Evolutionary conservation across 2,797 vertebrate genomes (phyloP).

Genomic region (Garrulus glandarius): DNA sequence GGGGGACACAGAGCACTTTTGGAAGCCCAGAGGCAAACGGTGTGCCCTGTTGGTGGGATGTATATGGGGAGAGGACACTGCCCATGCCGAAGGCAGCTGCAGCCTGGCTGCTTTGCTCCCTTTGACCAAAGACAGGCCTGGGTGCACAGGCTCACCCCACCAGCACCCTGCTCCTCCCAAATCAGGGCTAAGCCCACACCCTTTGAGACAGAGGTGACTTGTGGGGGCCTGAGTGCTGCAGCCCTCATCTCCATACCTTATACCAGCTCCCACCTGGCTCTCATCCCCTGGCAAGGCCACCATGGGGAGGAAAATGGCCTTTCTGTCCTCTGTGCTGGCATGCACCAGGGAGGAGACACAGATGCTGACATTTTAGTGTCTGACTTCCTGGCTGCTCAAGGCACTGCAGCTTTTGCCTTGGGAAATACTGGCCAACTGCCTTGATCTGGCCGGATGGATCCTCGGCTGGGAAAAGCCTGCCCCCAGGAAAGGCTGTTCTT

Average conservation of each 20-base stretch:
- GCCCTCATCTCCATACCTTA: not conserved
- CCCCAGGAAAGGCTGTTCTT: not conserved
- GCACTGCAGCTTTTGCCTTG: not conserved
- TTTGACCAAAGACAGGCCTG: not conserved
- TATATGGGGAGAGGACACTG: not conserved
- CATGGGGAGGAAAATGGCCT: rapidly evolving
- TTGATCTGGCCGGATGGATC: not conserved
- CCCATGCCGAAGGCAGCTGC: rapidly evolving
- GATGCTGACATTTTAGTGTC: not conserved
- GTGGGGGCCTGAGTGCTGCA: rapidly evolving
- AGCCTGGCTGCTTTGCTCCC: not conserved
- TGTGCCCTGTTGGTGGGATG: rapidly evolving
- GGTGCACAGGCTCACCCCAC: not conserved
- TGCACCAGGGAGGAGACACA: not conserved
- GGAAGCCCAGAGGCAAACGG: rapidly evolving
- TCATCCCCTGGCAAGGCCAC: rapidly evolving
- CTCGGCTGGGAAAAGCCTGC: not conserved
- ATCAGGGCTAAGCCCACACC: rapidly evolving
- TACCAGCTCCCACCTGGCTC: not conserved
- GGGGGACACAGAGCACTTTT: not conserved
- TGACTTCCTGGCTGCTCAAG: not conserved
- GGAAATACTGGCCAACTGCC: not conserved
- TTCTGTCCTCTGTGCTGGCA: rapidly evolving
- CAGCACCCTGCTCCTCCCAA: not conserved
- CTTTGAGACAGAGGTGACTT: not conserved